These are phyloP conservation scores for Drosophila barbarae DNA, from an alignment of 2,888 invertebrate species.

Conservation along the genomic window DNA sequence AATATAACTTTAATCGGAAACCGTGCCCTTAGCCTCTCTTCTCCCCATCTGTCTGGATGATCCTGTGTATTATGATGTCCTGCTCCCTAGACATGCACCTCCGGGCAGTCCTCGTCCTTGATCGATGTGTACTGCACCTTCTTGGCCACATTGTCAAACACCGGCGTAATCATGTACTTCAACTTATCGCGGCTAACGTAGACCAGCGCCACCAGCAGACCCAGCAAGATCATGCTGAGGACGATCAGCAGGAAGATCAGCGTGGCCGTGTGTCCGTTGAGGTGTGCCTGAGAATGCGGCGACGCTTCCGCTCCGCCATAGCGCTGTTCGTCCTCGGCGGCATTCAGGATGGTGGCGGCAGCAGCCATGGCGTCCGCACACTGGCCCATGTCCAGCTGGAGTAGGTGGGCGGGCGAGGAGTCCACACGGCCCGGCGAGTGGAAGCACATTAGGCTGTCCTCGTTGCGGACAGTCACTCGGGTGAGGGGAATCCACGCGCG, in stretches of 20 bases:
- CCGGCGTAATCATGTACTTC: constrained; percentile 82
- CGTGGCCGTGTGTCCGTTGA: constrained; percentile 78
- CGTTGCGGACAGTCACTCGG: constrained; percentile 82
- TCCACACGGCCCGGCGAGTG: constrained; percentile 67
- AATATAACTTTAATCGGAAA: constrained; percentile 4
- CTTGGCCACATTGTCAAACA: constrained; percentile 84
- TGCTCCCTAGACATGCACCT: constrained; percentile 78
- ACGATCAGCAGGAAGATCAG: constrained; percentile 81
- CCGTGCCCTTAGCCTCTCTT: constrained; percentile 6
- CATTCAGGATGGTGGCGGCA: constrained; percentile 72
- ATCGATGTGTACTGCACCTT: constrained; percentile 88
- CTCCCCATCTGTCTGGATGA: constrained; percentile 4
- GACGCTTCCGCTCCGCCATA: constrained; percentile 49
- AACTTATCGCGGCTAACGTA: constrained; percentile 84
- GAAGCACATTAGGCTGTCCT: constrained; percentile 82
- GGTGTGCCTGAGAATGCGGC: constrained; percentile 44
- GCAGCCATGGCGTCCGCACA: constrained; percentile 75
- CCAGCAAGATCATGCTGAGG: constrained; percentile 81
- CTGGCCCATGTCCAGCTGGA: constrained; percentile 71
- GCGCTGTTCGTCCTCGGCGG: constrained; percentile 64
- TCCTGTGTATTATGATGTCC: constrained; percentile 9
- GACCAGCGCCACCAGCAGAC: constrained; percentile 82
- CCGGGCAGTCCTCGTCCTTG: constrained; percentile 82
- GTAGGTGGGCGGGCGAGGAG: constrained; percentile 70
- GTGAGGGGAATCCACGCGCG: constrained; percentile 84